phyloP scores from a whole-genome alignment of 1,140 invertebrate genomes.

The Drosophila arawakana region DNA sequence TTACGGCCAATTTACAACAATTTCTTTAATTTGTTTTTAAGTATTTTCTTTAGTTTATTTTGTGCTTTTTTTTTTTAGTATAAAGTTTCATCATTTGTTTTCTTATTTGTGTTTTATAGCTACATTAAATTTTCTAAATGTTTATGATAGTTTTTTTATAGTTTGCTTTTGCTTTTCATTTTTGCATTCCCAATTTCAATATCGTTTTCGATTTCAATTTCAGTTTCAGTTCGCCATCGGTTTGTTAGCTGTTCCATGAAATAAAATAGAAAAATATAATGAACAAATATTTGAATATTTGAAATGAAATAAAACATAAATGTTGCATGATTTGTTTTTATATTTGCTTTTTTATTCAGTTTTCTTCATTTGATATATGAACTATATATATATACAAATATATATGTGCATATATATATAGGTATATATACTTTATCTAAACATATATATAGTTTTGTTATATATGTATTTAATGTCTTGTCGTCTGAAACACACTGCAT shows the following conservation, averaged over 20 bases:
- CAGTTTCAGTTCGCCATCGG: conserved; percentile 15
- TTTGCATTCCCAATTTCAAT: not conserved
- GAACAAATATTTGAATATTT: conserved; percentile 4
- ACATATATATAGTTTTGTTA: conserved; percentile 13
- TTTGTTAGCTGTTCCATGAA: conserved; percentile 28
- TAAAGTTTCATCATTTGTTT: conserved; percentile 47
- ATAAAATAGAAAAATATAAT: conserved; percentile 13
- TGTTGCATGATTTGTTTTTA: conserved; percentile 55
- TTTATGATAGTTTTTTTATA: conserved; percentile 74
- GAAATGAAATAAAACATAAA: conserved; percentile 66
- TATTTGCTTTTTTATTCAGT: conserved; percentile 63
- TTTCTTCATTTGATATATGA: conserved; percentile 49
- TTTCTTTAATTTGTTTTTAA: conserved; percentile 35
- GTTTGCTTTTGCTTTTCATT: conserved; percentile 53
- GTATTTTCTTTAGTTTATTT: conserved; percentile 33
- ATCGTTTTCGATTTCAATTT: conserved; percentile 36
- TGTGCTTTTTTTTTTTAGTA: conserved; percentile 57
- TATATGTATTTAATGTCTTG: conserved; percentile 41
- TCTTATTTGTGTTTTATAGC: conserved; percentile 49
- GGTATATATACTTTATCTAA: conserved; percentile 38
- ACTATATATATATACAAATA: conserved; percentile 22
- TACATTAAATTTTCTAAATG: conserved; percentile 76
- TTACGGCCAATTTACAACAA: conserved; percentile 61
- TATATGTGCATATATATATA: conserved; percentile 32
- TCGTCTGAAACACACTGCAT: conserved; percentile 61